Evolutionary conservation across 2,797 vertebrate species (phyloP).

Genomic region (Yasuhikotakia modesta): DNA sequence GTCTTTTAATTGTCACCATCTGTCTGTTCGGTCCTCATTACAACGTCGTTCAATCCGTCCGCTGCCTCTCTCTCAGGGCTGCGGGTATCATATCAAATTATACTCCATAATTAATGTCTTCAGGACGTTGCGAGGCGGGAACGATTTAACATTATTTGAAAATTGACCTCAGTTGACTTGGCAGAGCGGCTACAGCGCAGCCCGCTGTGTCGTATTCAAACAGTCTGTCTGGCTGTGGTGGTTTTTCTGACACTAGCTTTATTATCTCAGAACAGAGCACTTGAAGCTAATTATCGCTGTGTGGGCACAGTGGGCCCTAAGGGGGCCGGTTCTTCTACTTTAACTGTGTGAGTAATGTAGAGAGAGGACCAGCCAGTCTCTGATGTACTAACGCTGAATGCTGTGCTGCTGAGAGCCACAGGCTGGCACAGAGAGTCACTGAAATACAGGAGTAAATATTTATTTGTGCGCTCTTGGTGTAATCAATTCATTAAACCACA

Average conservation of each 20-base stretch:
- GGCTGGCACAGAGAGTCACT: neutral
- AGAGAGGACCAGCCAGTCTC: constrained; percentile 44
- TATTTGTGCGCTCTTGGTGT: constrained; percentile 23
- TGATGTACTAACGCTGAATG: constrained; percentile 14
- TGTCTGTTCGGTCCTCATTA: constrained; percentile 23
- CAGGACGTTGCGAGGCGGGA: constrained; percentile 4
- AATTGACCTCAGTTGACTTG: constrained; percentile 45
- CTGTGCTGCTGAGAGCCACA: constrained; percentile 22
- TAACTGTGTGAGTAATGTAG: constrained; percentile 48
- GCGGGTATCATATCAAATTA: constrained; percentile 40
- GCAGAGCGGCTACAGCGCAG: neutral
- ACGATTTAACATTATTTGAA: constrained; percentile 39
- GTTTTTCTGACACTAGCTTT: constrained; percentile 42
- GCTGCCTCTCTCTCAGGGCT: constrained; percentile 18
- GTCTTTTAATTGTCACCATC: constrained; percentile 36
- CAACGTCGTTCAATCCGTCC: neutral
- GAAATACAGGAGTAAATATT: constrained; percentile 33
- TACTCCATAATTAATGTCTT: constrained; percentile 41
- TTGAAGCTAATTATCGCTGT: constrained; percentile 58
- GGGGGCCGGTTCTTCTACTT: constrained; percentile 38
- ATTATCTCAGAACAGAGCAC: constrained; percentile 54
- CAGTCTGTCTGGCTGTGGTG: constrained; percentile 22
- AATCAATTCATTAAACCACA: constrained; percentile 1
- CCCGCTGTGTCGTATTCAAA: constrained; percentile 30
- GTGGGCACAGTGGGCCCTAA: constrained; percentile 51